Evolutionary conservation across 2,113 vertebrate genomes (phyloP), one percentile per base, ranked within the genome.

Genomic region (Dunckerocampus dactyliophorus): DNA sequence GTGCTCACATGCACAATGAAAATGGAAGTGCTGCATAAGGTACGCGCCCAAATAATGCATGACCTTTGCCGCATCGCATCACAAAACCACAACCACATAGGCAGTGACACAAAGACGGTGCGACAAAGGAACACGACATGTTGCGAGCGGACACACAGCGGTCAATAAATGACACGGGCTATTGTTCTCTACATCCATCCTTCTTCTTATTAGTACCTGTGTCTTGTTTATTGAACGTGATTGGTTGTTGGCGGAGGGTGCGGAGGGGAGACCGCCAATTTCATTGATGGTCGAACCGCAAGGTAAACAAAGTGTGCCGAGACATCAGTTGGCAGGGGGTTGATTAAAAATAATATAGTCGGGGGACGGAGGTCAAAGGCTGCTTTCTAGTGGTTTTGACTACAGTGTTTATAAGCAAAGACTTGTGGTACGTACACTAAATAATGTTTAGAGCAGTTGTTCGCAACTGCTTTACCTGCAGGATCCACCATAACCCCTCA

Each of bases 121-220:
- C 51, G 45, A 72, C 63, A 61, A 69, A 59, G 60, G 50, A 17
- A 11, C 39, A 6, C 47, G 71, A 48, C 74, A 74, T 60, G 69
- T 77, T 54, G 67, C 62, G 65, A 61, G 75, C 62, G 71, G 75
- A 79, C 59, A 75, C 79, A 63, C 43, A 13, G 49, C 16, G 64
- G 80, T 89, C 85, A 77, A 88, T 88, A 87, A 78, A 73, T 49
- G 67, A 81, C 88, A 82, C 70, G 66, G 68, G 49, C 67, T 63
- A 76, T 83, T 77, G 62, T 47, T 61, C 63, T 69, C 70, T 50
- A 62, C 76, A 72, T 86, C 83, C 71, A 72, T 78, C 72, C 63
- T 11, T 69, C 54, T 75, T 52, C 74, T 75, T 77, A 83, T 84
- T 80, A 79, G 65, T 62, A 84, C 64, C 71, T 62, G 65, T 47